These are phyloP conservation scores for Drepana arcuata DNA, from an alignment of 1,140 invertebrate genomes.

Conservation along the genomic window DNA sequence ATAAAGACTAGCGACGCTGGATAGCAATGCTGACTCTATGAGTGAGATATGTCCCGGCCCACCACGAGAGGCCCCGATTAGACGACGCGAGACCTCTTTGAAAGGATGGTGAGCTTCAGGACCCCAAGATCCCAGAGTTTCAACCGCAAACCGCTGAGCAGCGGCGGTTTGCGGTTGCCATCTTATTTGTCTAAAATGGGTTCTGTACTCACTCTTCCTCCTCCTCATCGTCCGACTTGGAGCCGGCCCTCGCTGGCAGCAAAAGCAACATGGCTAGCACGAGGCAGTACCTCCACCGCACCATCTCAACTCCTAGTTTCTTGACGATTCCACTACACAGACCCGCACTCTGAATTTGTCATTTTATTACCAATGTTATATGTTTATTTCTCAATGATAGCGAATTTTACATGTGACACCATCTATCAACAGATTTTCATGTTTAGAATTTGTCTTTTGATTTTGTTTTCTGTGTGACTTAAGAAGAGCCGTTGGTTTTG, in stretches of 20 bases:
- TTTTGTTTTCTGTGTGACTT: slow-evolving; percentile 23
- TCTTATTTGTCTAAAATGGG: too few relatives aligned
- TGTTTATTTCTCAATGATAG: slow-evolving; percentile 12
- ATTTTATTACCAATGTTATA: slow-evolving; percentile 43
- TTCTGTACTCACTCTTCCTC: slow-evolving; percentile 47
- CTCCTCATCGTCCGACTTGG: slow-evolving; percentile 38
- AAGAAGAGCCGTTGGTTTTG: slow-evolving; percentile 3
- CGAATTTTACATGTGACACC: slow-evolving; percentile 42
- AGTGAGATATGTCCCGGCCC: too few relatives aligned
- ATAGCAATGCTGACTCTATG: too few relatives aligned
- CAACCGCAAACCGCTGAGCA: too few relatives aligned
- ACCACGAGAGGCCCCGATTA: too few relatives aligned
- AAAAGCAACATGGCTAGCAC: slow-evolving; percentile 45
- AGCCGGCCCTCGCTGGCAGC: slow-evolving; percentile 24
- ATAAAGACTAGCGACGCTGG: too few relatives aligned
- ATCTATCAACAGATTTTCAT: slow-evolving; percentile 29
- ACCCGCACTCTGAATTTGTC: slow-evolving; percentile 47
- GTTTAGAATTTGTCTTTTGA: slow-evolving; percentile 44
- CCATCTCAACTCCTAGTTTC: slow-evolving; percentile 29
- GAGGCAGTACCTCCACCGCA: slow-evolving; percentile 42
- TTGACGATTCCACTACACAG: slow-evolving; percentile 19
- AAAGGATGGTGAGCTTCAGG: too few relatives aligned
- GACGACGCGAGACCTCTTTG: too few relatives aligned
- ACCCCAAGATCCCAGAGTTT: too few relatives aligned
- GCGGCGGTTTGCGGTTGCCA: too few relatives aligned